Evolutionary conservation across 2,797 vertebrate genomes (phyloP).

Genomic region (Myiotriccus ornatus): DNA sequence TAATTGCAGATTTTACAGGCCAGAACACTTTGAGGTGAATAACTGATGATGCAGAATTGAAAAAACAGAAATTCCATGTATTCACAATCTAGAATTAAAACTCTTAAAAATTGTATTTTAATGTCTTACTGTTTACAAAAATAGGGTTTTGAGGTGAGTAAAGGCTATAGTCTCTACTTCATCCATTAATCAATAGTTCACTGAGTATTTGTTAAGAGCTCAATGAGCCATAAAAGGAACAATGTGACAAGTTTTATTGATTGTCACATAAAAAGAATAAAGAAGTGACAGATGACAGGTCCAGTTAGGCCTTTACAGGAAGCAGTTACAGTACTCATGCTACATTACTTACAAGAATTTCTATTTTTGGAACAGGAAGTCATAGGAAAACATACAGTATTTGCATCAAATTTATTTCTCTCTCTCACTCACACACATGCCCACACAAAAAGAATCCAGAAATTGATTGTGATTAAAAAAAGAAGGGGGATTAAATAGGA

Average conservation of each 20-base stretch:
- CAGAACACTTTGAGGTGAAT: neutral
- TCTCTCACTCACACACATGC: neutral
- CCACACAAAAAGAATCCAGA: neutral
- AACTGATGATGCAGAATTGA: neutral
- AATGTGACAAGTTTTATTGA: constrained; percentile 51
- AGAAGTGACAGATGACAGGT: constrained; percentile 21
- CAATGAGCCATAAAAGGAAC: constrained; percentile 29
- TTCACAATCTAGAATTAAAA: neutral
- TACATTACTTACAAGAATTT: neutral
- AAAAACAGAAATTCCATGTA: neutral
- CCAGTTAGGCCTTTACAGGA: neutral
- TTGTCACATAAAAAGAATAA: constrained; percentile 29
- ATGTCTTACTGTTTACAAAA: neutral
- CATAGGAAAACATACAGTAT: neutral
- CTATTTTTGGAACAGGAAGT: constrained; percentile 31
- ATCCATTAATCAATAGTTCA: constrained; percentile 43
- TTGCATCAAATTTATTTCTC: neutral
- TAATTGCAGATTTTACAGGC: constrained; percentile 36
- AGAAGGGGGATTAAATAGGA: neutral
- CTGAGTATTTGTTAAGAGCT: constrained; percentile 12
- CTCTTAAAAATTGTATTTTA: neutral
- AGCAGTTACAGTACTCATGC: neutral
- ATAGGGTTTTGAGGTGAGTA: constrained; percentile 1
- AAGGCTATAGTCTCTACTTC: constrained; percentile 5
- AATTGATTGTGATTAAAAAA: neutral